Evolutionary conservation across 2,888 invertebrate genomes (phyloP).

Genomic region (Spodoptera littoralis): DNA sequence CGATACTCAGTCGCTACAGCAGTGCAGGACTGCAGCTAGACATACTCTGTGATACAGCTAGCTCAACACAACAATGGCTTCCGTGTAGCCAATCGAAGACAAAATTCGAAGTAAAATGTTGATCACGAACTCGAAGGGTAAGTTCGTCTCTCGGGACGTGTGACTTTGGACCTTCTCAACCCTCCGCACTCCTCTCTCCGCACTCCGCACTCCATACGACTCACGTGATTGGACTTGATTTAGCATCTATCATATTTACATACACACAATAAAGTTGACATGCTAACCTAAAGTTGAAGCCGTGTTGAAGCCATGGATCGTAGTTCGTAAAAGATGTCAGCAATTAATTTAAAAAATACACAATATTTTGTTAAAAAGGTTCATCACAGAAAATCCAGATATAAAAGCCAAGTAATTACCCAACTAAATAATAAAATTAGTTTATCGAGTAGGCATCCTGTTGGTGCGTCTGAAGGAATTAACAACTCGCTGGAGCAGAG

Average conservation of each 20-base stretch:
- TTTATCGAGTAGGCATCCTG: too few relatives aligned
- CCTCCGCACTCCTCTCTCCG: not conserved
- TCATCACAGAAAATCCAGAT: too few relatives aligned
- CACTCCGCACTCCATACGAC: not conserved
- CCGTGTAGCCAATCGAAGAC: slow-evolving; percentile 27
- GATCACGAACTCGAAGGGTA: slow-evolving; percentile 61
- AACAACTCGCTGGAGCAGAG: not conserved
- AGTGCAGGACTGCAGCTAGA: too few relatives aligned
- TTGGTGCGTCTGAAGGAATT: too few relatives aligned
- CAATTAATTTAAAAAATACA: too few relatives aligned
- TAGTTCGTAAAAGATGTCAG: too few relatives aligned
- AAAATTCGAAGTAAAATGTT: slow-evolving; percentile 63
- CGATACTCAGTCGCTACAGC: too few relatives aligned
- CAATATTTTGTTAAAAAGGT: too few relatives aligned
- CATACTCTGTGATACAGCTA: too few relatives aligned
- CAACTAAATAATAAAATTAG: too few relatives aligned
- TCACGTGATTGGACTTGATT: slow-evolving; percentile 57
- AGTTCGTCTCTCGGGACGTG: slow-evolving; percentile 50
- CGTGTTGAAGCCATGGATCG: too few relatives aligned
- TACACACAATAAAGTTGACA: slow-evolving; percentile 34
- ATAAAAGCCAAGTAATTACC: too few relatives aligned
- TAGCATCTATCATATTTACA: slow-evolving; percentile 42
- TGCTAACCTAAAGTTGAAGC: slow-evolving; percentile 1
- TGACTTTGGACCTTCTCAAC: slow-evolving; percentile 25
- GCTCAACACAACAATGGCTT: slow-evolving; percentile 1